phyloP scores from a whole-genome alignment of 2,113 vertebrate genomes.

The Phalacrocorax carbo region DNA sequence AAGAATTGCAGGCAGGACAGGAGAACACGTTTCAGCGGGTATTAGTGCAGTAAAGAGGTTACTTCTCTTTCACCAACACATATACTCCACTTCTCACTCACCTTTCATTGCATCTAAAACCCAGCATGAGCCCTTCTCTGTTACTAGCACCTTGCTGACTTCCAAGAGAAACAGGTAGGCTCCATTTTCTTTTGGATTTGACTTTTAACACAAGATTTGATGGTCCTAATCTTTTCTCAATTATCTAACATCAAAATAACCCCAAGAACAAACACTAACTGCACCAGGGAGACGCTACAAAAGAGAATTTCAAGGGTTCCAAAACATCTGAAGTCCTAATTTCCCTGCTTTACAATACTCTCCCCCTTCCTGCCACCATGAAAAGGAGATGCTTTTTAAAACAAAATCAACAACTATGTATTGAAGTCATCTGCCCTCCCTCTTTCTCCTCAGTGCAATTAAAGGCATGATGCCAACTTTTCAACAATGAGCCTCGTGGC shows the following conservation, averaged over 20 bases:
- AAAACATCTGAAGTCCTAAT: background rate
- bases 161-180: background rate
- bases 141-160: background rate
- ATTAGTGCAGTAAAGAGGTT: background rate
- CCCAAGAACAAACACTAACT: background rate
- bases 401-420: background rate
- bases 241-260: background rate
- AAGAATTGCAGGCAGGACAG: background rate
- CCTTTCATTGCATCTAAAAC: background rate
- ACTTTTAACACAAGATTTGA: slow-evolving; percentile 5
- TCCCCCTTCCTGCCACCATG: background rate
- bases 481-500: background rate
- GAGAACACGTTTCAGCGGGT: background rate
- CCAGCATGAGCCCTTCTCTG: background rate
- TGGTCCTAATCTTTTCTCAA: background rate
- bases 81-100: background rate
- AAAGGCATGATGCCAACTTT: background rate
- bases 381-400: background rate
- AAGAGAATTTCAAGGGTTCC: background rate
- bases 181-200: background rate
- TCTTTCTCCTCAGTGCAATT: background rate
- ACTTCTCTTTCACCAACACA: background rate
- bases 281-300: background rate
- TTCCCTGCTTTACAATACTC: background rate
- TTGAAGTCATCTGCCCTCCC: background rate